Evolutionary conservation across 2,888 invertebrate genomes (phyloP).

Genomic region (Hypena proboscidalis): DNA sequence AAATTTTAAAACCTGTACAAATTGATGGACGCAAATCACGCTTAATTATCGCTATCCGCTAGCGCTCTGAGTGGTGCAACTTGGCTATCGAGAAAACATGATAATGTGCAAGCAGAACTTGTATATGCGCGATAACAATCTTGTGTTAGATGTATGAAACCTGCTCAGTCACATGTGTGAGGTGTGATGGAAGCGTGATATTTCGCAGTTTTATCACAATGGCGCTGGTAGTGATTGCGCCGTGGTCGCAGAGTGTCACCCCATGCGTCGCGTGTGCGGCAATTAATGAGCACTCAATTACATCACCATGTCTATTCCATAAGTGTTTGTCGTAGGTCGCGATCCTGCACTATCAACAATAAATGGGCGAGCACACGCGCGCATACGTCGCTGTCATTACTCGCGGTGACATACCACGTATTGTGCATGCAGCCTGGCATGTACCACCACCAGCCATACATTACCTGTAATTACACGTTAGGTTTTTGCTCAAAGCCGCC

Average conservation of each 20-base stretch:
- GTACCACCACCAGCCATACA: background rate
- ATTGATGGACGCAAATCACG: slow-evolving; percentile 22
- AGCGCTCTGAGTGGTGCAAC: slow-evolving; percentile 17
- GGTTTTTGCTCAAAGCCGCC: slow-evolving; percentile 3
- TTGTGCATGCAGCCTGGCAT: background rate
- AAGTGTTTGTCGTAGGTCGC: slow-evolving; percentile 9
- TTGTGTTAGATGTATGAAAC: too few species aligned
- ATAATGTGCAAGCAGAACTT: background rate
- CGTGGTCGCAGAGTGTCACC: background rate
- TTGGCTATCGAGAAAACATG: slow-evolving; percentile 6
- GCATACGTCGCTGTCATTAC: background rate
- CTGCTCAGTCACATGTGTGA: background rate
- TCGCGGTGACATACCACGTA: slow-evolving; percentile 6
- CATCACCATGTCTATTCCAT: slow-evolving; percentile 1
- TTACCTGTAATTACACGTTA: slow-evolving; percentile 4
- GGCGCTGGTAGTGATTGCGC: background rate
- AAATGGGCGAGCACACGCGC: background rate
- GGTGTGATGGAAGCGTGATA: background rate
- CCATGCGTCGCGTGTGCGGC: background rate
- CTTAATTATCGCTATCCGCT: slow-evolving; percentile 8
- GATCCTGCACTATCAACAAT: slow-evolving; percentile 3
- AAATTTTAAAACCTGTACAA: slow-evolving; percentile 35
- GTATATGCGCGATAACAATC: slow-evolving; percentile 3
- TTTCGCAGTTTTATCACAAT: background rate
- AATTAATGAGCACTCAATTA: background rate